Evolutionary conservation across 2,888 invertebrate genomes (phyloP).

Genomic region (Yponomeuta sedellus): DNA sequence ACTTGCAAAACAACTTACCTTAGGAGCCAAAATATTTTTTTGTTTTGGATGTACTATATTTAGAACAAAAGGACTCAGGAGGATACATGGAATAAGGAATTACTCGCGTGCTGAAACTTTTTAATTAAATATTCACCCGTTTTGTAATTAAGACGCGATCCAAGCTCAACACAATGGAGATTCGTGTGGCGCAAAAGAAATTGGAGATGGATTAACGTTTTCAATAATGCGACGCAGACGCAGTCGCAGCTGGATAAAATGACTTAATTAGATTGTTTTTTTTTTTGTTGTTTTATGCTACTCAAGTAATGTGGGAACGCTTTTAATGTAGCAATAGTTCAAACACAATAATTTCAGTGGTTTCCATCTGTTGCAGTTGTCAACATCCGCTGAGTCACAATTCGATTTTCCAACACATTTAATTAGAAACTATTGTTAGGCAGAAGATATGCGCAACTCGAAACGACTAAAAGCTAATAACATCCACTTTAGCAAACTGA

Average conservation of each 20-base stretch:
- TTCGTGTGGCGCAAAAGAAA: constrained; percentile 51
- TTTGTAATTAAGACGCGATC: constrained; percentile 71
- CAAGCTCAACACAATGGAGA: constrained; percentile 53
- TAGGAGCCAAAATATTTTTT: no score
- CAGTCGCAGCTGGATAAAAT: constrained; percentile 23
- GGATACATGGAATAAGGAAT: constrained; percentile 70
- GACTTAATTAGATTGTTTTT: constrained; percentile 22
- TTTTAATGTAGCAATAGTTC: neutral
- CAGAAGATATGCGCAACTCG: neutral
- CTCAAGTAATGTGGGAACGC: constrained; percentile 8
- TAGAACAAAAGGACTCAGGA: no score
- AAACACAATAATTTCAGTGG: no score
- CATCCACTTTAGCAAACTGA: neutral
- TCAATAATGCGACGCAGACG: constrained; percentile 27
- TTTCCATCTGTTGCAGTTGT: no score
- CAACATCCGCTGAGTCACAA: no score
- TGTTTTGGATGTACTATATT: no score
- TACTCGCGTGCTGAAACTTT: constrained; percentile 72
- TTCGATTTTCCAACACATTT: no score
- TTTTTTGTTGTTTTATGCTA: constrained; percentile 22
- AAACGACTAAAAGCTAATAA: neutral
- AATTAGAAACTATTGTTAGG: neutral
- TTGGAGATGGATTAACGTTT: constrained; percentile 42
- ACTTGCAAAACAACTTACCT: no score
- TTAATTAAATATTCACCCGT: constrained; percentile 74